These are phyloP conservation scores for Pantelozetes paolii DNA, from an alignment of 2,888 invertebrate species.

Conservation along the genomic window DNA sequence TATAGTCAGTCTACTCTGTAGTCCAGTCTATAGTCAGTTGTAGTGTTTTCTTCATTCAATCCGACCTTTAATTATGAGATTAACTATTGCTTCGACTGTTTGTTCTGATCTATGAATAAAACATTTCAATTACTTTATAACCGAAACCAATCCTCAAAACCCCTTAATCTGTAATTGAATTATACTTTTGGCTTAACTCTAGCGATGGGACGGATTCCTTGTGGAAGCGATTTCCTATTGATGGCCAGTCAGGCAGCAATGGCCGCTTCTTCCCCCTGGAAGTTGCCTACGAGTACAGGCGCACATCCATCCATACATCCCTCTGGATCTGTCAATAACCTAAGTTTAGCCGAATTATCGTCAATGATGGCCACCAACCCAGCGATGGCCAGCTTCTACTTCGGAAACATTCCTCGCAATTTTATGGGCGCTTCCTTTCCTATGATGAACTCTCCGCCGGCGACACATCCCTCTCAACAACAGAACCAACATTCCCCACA, in stretches of 20 bases:
- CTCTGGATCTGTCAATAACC: constrained; percentile 24
- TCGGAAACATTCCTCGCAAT: constrained; percentile 38
- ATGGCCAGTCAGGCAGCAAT: constrained; percentile 46
- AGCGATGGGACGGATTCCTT: constrained; percentile 45
- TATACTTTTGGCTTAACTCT: not conserved
- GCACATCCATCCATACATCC: not conserved
- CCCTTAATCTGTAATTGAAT: not conserved
- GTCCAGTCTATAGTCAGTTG: too few species aligned
- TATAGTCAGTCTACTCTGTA: too few species aligned
- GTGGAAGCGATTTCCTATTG: constrained; percentile 44
- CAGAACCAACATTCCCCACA: constrained; percentile 38
- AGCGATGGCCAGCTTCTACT: constrained; percentile 40
- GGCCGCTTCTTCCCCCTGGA: constrained; percentile 34
- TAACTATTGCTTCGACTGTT: too few species aligned
- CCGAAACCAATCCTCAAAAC: not conserved
- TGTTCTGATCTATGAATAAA: not conserved
- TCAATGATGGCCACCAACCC: constrained; percentile 44
- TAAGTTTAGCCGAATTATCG: constrained; percentile 45
- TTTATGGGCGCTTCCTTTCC: constrained; percentile 6
- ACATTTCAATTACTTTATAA: not conserved
- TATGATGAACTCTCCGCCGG: too few species aligned
- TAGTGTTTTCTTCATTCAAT: too few species aligned
- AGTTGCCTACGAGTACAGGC: constrained; percentile 1
- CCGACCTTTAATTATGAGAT: too few species aligned
- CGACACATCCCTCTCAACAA: constrained; percentile 35